phyloP scores from a whole-genome alignment of 2,797 vertebrate genomes.

The Poeciliopsis presidionis region DNA sequence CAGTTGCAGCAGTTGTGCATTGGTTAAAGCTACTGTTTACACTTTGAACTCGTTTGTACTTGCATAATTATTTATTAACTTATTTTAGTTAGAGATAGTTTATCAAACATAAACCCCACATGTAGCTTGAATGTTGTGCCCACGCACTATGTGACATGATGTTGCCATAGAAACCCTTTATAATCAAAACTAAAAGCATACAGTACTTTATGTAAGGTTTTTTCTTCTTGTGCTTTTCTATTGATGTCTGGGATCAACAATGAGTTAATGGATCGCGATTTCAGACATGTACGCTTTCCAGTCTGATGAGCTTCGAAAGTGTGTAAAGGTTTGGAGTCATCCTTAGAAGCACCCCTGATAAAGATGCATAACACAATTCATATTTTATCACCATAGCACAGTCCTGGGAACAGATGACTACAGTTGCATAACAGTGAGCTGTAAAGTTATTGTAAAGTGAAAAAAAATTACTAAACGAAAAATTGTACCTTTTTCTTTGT shows the following conservation, averaged over 20 bases:
- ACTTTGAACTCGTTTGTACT: constrained; percentile 40
- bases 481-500: not conserved
- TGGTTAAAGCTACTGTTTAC: constrained; percentile 19
- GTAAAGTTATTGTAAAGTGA: not conserved
- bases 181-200: constrained; percentile 27
- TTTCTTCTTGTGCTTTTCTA: not conserved
- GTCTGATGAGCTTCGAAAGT: constrained; percentile 19
- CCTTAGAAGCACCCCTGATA: not conserved
- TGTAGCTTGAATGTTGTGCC: constrained; percentile 15
- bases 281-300: constrained; percentile 11
- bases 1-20: not conserved
- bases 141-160: constrained; percentile 1
- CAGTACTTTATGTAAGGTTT: not conserved
- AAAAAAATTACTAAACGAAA: not conserved
- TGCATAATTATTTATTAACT: constrained; percentile 45
- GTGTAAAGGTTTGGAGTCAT: not conserved
- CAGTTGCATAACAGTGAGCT: not conserved
- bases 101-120: constrained; percentile 33
- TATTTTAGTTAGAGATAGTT: constrained; percentile 45
- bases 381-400: not conserved
- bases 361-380: not conserved
- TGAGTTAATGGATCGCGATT: constrained; percentile 27
- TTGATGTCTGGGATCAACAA: not conserved
- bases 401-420: not conserved
- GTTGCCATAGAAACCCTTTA: constrained; percentile 8